These are phyloP conservation scores for Hemicordylus capensis DNA, from an alignment of 2,113 vertebrate genomes.

Conservation along the genomic window DNA sequence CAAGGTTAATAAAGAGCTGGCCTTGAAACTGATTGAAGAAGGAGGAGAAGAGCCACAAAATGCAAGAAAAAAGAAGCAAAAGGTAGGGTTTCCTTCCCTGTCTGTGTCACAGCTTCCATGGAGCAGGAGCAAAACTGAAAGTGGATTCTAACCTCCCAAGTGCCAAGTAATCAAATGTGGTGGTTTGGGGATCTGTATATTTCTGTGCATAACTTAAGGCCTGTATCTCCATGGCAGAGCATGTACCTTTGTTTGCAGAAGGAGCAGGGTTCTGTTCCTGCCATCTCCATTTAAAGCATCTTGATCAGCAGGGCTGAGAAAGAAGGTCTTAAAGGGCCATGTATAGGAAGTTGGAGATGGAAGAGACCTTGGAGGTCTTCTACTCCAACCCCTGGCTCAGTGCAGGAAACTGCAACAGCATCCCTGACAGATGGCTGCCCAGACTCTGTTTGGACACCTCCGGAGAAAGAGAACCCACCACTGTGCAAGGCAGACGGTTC, in stretches of 20 bases:
- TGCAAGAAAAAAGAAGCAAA: slow-evolving; percentile 87
- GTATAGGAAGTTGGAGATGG: too few relatives aligned
- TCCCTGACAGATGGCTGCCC: too few relatives aligned
- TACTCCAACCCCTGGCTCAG: too few relatives aligned
- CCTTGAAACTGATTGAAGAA: slow-evolving; percentile 94
- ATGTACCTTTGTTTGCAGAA: neutral
- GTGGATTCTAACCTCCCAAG: neutral
- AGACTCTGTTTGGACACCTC: too few relatives aligned
- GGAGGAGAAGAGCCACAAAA: slow-evolving; percentile 81
- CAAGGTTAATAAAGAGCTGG: slow-evolving; percentile 95
- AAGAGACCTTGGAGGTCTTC: too few relatives aligned
- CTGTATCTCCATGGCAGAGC: neutral
- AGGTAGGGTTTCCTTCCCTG: slow-evolving; percentile 75
- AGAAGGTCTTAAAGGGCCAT: neutral
- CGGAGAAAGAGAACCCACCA: too few relatives aligned
- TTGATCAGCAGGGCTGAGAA: neutral
- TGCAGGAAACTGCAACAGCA: too few relatives aligned
- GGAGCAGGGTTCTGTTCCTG: neutral
- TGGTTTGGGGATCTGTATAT: neutral
- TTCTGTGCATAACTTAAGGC: neutral
- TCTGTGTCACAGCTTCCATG: neutral
- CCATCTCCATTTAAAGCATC: neutral
- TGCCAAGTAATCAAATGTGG: neutral
- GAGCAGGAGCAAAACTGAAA: neutral
- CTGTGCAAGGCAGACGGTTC: too few relatives aligned